A percentile compares a stretch with the other conserved stretches of the same genome.
phyloP scores from a whole-genome alignment of 1,140 invertebrate genomes.

The Drosophila busckii region DNA sequence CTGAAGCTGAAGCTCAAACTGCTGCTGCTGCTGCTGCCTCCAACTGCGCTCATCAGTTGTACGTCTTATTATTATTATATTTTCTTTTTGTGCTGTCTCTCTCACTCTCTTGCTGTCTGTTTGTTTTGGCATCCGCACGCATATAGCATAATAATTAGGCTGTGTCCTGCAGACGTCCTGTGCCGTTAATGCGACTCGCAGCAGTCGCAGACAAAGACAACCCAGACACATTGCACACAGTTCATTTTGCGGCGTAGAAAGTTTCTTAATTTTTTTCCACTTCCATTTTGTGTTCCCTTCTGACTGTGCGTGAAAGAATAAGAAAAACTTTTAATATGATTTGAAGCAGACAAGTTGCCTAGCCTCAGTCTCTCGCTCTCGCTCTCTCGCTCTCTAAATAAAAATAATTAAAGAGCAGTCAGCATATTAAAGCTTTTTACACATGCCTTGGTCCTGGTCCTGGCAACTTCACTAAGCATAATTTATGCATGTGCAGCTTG shows the following conservation, averaged over 20 bases:
- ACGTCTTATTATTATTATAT: constrained; percentile 55
- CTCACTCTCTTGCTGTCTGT: constrained; percentile 36
- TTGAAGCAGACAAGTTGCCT: constrained; percentile 56
- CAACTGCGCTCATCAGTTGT: constrained; percentile 33
- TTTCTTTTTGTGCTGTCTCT: constrained; percentile 26
- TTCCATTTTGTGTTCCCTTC: constrained; percentile 25
- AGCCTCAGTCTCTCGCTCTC: constrained; percentile 8
- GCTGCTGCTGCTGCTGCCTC: background rate
- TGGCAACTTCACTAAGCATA: constrained; percentile 51
- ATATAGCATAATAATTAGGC: constrained; percentile 76
- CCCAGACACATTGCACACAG: constrained; percentile 57
- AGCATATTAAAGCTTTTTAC: constrained; percentile 36
- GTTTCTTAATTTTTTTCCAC: constrained; percentile 64
- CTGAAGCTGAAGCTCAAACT: constrained; percentile 21
- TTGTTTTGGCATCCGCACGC: constrained; percentile 67
- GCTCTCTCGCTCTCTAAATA: too few species aligned
- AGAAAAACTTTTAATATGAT: constrained; percentile 72
- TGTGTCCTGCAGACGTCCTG: constrained; percentile 53
- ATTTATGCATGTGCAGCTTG: constrained; percentile 57
- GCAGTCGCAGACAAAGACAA: constrained; percentile 29
- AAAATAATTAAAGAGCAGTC: constrained; percentile 57
- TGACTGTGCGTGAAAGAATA: constrained; percentile 28
- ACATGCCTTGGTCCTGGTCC: constrained; percentile 4
- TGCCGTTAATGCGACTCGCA: constrained; percentile 49
- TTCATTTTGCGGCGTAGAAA: constrained; percentile 70